Evolutionary conservation across 2,113 vertebrate species (phyloP).

Genomic region (Antigone vipio): DNA sequence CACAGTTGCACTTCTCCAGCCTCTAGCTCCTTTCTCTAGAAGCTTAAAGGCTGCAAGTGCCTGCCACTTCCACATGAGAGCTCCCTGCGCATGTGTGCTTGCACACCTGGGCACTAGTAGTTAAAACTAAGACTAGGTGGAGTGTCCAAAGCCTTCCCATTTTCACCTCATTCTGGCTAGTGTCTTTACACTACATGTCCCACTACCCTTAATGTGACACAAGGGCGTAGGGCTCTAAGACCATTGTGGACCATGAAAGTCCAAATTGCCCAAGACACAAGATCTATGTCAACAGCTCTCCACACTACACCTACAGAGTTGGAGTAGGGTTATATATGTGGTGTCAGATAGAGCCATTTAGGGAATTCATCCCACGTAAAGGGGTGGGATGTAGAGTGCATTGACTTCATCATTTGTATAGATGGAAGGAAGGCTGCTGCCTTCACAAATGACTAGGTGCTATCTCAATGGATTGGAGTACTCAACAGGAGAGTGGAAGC

Average conservation of each 20-base stretch:
- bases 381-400: neutral
- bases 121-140: neutral
- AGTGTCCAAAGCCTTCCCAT: neutral
- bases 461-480: neutral
- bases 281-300: neutral
- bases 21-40: neutral
- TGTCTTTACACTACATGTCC: fast-evolving
- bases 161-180: neutral
- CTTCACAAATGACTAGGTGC: neutral
- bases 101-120: neutral
- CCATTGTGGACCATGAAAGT: neutral
- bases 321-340: neutral
- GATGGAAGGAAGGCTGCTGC: neutral
- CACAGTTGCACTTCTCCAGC: neutral
- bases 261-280: neutral
- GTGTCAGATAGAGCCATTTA: neutral
- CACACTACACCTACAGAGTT: fast-evolving
- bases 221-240: neutral
- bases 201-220: no score
- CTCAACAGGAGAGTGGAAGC: neutral
- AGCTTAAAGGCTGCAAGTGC: neutral
- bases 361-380: neutral
- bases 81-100: neutral
- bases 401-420: neutral
- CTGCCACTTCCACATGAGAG: neutral